phyloP scores from a whole-genome alignment of 2,888 invertebrate species.

The Phalera bucephala region DNA sequence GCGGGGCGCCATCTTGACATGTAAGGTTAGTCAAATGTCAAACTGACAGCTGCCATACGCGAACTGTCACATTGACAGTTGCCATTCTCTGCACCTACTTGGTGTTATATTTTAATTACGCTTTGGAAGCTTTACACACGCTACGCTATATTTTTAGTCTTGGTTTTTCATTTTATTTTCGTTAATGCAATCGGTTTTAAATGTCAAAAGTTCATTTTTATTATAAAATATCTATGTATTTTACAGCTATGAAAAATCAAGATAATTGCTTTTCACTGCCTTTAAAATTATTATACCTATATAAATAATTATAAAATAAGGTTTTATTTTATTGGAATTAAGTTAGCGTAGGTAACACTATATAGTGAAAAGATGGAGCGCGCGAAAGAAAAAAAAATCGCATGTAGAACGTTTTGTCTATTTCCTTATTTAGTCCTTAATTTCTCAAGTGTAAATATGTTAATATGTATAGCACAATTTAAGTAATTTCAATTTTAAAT shows the following conservation, averaged over 20 bases:
- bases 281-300: not conserved
- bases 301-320: too few species aligned
- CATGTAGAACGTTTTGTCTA: too few species aligned
- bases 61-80: constrained; percentile 39
- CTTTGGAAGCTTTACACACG: constrained; percentile 26
- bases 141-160: constrained; percentile 12
- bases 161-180: constrained; percentile 21
- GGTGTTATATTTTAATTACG: constrained; percentile 25
- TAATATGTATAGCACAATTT: not conserved
- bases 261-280: constrained; percentile 18
- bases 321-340: too few species aligned
- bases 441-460: too few species aligned
- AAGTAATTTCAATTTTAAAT: not conserved
- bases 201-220: not conserved
- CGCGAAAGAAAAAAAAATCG: too few species aligned
- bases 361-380: too few species aligned
- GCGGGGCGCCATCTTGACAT: constrained; percentile 67
- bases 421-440: too few species aligned
- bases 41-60: constrained; percentile 43
- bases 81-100: constrained; percentile 27
- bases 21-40: constrained; percentile 72
- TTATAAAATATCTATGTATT: constrained; percentile 5
- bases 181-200: not conserved
- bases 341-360: too few species aligned
- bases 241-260: constrained; percentile 22